Evolutionary conservation across 1,140 invertebrate genomes (phyloP).

Genomic region (Lineus longissimus): DNA sequence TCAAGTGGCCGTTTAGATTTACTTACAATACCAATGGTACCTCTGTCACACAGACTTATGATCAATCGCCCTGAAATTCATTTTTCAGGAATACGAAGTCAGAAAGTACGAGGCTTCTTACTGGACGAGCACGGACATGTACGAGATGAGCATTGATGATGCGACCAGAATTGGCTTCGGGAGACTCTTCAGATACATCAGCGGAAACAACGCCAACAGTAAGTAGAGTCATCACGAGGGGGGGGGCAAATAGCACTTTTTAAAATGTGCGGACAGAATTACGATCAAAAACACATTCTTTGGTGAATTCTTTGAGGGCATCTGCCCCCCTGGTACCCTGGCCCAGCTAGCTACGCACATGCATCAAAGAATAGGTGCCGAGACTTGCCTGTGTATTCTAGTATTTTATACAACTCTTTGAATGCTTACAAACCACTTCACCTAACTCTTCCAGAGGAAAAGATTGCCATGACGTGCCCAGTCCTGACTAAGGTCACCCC

Average conservation of each 20-base stretch:
- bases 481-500: slow-evolving; percentile 42
- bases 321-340: too few relatives aligned
- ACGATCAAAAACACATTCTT: too few relatives aligned
- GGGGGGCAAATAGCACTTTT: too few relatives aligned
- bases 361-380: too few relatives aligned
- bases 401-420: too few relatives aligned
- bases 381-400: too few relatives aligned
- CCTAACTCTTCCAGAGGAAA: slow-evolving; percentile 25
- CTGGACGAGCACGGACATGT: slow-evolving; percentile 40
- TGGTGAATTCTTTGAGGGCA: too few relatives aligned
- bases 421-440: not conserved
- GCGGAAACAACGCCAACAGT: slow-evolving; percentile 41
- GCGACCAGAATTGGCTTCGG: slow-evolving; percentile 30
- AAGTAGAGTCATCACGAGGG: slow-evolving; percentile 10
- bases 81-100: slow-evolving; percentile 36
- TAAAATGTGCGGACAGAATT: not conserved
- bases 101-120: slow-evolving; percentile 35
- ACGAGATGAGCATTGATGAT: slow-evolving; percentile 28
- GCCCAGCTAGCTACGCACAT: too few relatives aligned
- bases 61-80: not conserved
- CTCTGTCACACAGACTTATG: too few relatives aligned
- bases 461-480: slow-evolving; percentile 51
- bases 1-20: too few relatives aligned
- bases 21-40: too few relatives aligned
- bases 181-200: slow-evolving; percentile 46